Percentiles rank a stretch among this genome's conserved stretches.
These are phyloP conservation scores for Proteles cristata DNA, from an alignment of 2,113 vertebrate genomes.

Conservation along the genomic window DNA sequence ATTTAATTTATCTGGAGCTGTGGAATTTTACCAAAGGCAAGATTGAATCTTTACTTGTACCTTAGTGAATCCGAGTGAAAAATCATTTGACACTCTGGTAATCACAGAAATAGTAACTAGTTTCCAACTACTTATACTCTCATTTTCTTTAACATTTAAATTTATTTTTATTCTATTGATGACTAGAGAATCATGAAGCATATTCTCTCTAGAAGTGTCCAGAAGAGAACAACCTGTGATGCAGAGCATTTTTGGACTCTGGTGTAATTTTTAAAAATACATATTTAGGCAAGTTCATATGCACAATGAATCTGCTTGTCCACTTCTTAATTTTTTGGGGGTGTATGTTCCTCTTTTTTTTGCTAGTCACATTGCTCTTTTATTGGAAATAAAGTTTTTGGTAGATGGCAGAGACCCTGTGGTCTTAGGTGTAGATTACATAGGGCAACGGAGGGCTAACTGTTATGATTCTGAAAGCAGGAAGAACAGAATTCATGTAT, in stretches of 20 bases:
- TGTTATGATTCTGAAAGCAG: neutral
- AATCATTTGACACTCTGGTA: conserved; percentile 4
- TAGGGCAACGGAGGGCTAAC: neutral
- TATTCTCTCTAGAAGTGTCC: neutral
- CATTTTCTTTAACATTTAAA: conserved; percentile 32
- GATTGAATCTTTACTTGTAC: conserved; percentile 28
- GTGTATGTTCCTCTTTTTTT: neutral
- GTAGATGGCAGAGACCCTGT: neutral
- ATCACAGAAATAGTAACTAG: conserved; percentile 28
- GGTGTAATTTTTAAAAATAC: neutral
- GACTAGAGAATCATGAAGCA: neutral
- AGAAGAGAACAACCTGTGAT: neutral
- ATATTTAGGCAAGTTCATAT: neutral
- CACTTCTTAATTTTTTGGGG: neutral
- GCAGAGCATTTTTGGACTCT: conserved; percentile 29
- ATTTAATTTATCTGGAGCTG: conserved; percentile 36
- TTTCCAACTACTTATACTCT: neutral
- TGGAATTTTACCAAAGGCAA: conserved; percentile 42
- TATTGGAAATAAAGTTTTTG: conserved; percentile 16
- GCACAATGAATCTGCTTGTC: neutral
- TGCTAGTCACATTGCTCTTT: neutral
- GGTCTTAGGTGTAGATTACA: neutral
- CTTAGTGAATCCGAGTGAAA: conserved; percentile 40
- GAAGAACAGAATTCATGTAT: neutral
- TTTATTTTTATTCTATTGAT: conserved; percentile 6